phyloP scores from a whole-genome alignment of 2,797 vertebrate genomes.

The Characodon lateralis region DNA sequence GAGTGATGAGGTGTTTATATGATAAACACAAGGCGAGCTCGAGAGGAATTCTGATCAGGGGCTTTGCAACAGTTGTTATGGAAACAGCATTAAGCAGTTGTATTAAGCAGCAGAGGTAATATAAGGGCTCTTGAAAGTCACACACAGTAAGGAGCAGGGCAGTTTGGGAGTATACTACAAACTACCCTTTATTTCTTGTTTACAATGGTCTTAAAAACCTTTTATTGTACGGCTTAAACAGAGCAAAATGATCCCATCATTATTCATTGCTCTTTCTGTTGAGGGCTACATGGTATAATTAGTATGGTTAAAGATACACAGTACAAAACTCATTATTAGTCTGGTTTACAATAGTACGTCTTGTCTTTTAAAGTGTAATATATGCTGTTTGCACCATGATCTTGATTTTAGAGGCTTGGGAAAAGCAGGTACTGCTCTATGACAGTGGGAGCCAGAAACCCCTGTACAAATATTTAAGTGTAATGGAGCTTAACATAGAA shows the following conservation, averaged over 20 bases:
- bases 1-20: conserved; percentile 78
- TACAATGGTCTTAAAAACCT: conserved; percentile 66
- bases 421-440: conserved; percentile 7
- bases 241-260: conserved; percentile 59
- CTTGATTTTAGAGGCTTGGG: conserved; percentile 4
- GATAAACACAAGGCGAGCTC: conserved; percentile 79
- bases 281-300: conserved; percentile 55
- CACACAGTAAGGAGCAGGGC: conserved; percentile 63
- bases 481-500: not conserved
- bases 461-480: not conserved
- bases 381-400: conserved; percentile 12
- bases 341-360: conserved; percentile 45
- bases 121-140: conserved; percentile 79
- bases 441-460: conserved; percentile 19
- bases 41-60: conserved; percentile 83
- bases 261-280: conserved; percentile 39
- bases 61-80: conserved; percentile 85
- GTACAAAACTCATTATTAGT: conserved; percentile 55
- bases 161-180: conserved; percentile 72
- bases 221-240: conserved; percentile 54
- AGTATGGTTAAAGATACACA: conserved; percentile 52
- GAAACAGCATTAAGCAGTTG: conserved; percentile 80
- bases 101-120: conserved; percentile 75
- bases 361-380: conserved; percentile 33
- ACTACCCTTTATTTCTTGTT: conserved; percentile 66